Percentiles rank a stretch among this genome's conserved stretches.
Conservation (phyloP, 2,888 invertebrate genomes). For the Carpatolechia fugitivella region DNA sequence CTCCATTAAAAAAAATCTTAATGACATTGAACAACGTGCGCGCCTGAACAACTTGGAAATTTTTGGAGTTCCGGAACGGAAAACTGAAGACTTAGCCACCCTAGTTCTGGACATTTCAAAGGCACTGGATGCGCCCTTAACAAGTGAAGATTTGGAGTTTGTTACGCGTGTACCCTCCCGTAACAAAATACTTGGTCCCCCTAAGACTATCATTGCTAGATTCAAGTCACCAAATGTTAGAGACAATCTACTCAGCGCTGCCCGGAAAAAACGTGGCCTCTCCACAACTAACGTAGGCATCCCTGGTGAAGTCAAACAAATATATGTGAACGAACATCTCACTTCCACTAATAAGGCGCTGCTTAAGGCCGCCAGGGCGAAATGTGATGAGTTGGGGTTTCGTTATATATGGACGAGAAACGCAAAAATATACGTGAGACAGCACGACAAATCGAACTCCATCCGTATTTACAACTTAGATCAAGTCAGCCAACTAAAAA, state of each 20-base stretch:
- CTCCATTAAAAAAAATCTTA: too few species aligned
- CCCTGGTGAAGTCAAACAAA: background rate
- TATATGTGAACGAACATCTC: background rate
- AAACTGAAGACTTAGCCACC: background rate
- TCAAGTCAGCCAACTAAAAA: background rate
- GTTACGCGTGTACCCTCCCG: background rate
- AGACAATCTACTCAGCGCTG: background rate
- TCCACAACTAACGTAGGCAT: background rate
- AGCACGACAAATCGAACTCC: background rate
- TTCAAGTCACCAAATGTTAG: background rate
- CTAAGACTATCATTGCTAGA: background rate
- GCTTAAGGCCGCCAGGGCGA: background rate
- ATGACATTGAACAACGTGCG: too few species aligned
- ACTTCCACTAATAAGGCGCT: background rate
- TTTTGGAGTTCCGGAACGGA: background rate
- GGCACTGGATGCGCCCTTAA: background rate
- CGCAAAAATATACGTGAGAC: background rate
- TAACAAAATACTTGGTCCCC: too few species aligned
- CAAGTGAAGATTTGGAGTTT: background rate
- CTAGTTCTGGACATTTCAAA: background rate
- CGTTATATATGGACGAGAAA: background rate
- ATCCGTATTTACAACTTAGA: background rate
- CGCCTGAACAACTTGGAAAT: background rate
- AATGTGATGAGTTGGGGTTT: constrained; percentile 6
- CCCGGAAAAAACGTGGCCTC: background rate